A percentile compares a stretch with the other conserved stretches of the same genome.
These are phyloP conservation scores for Chaetops frenatus DNA, from an alignment of 2,113 vertebrate species.

Conservation along the genomic window DNA sequence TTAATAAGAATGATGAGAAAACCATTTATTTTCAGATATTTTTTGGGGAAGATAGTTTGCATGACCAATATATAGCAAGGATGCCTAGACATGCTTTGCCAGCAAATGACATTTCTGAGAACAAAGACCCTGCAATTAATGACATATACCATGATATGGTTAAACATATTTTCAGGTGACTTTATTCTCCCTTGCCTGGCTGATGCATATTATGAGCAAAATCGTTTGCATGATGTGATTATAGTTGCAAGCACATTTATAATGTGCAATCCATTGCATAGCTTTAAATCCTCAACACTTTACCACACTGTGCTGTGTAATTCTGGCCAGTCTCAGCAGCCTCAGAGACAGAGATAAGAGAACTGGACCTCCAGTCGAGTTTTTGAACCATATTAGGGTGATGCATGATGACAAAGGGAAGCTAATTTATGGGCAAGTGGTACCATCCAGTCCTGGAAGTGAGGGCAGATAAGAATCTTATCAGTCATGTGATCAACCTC, in stretches of 20 bases:
- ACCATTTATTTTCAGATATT: not conserved
- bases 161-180: not conserved
- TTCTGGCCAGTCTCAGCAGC: not conserved
- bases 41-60: not conserved
- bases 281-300: not conserved
- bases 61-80: not conserved
- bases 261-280: not conserved
- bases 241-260: not conserved
- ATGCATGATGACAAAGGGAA: not conserved
- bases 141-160: fast-evolving
- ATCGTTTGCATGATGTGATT: not conserved
- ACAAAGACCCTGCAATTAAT: not conserved
- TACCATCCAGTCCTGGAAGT: not conserved
- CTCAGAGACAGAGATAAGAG: not conserved
- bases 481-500: not conserved
- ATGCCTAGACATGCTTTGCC: not conserved
- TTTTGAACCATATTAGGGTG: not conserved
- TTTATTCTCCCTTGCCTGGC: not conserved
- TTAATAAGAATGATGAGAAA: not conserved
- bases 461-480: not conserved
- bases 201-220: not conserved
- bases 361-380: not conserved
- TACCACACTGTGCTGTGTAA: fast-evolving
- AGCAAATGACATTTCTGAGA: not conserved
- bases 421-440: not conserved